Evolutionary conservation across 2,888 invertebrate species (phyloP), one percentile per base, ranked within the genome.

Genomic region (Orthonevra nobilis): DNA sequence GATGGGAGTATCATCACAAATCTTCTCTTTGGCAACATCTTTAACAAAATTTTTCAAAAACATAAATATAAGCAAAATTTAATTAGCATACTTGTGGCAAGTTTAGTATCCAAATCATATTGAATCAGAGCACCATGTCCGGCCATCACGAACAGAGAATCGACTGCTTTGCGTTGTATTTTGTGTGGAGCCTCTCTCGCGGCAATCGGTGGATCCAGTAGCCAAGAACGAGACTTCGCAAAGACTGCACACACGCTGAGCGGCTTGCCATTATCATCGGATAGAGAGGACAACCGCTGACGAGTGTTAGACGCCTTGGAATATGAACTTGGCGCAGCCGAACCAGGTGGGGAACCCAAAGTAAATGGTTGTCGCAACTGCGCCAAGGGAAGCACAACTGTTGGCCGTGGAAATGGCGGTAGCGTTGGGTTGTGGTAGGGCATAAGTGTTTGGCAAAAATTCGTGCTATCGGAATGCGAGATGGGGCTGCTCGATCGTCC

Each of bases 321-420:
- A 38, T 83, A 83, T 28, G 82, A 81, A 48, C 15, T 63, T 30
- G 83, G 81, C 36, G 63, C 82, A 48, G 85, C 84, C 12, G 85
- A 85, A 2, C 86, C 86, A 0, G 88, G 86, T 40, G 87, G 86
- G 2, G 87, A 85, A 7, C 86, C 86, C 19, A 89, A 66, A 0
- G 83, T 87, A 23, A 90, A 90, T 0, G 92, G 92, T 83, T 94
- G 95, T 36, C 97, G 92, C 82, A 98, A 91, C 89, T 98, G 97
- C 1, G 96, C 96, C 81, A 97, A 90, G 1, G 98, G 96, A 83
- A 92, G 90, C 36, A 95, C 90, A 15, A 94, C 92, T 14, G 93
- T 92, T 9, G 98, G 97, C 85, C 94, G 93, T 7, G 97, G 96
- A 90, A 94, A 97, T 3, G 97, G 97, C 48, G 97, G 96, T 86